Conservation (phyloP, 2,888 invertebrate genomes). For the Lepeophtheirus nordmannii region DNA sequence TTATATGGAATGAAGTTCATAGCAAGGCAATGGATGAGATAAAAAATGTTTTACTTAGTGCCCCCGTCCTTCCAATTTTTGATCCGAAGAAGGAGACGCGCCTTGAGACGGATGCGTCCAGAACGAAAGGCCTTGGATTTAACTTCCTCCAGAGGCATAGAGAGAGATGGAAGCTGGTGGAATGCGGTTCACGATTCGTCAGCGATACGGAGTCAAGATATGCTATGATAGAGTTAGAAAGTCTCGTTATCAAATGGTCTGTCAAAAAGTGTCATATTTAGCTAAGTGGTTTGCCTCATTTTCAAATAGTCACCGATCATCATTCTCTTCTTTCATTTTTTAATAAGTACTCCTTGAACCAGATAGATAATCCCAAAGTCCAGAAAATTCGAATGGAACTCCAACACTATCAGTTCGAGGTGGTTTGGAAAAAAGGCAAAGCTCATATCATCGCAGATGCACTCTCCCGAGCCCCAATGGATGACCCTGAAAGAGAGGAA, state of each 20-base stretch:
- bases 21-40: not conserved
- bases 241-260: conserved; percentile 19
- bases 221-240: conserved; percentile 25
- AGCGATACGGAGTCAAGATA: conserved; percentile 25
- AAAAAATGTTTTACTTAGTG: not conserved
- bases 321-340: not conserved
- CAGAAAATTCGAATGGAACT: too few relatives aligned
- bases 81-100: conserved; percentile 2
- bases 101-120: not conserved
- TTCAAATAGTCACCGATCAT: conserved; percentile 19
- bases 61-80: not conserved
- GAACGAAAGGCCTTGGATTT: conserved; percentile 6
- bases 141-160: too few relatives aligned
- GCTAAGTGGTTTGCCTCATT: conserved; percentile 16
- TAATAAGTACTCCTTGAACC: too few relatives aligned
- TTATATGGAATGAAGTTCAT: not conserved
- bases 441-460: too few relatives aligned
- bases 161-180: too few relatives aligned
- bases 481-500: too few relatives aligned
- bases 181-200: conserved; percentile 13
- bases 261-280: conserved; percentile 19
- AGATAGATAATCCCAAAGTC: too few relatives aligned
- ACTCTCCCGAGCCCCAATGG: too few relatives aligned
- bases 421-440: too few relatives aligned
- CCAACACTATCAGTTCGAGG: too few relatives aligned